Evolutionary conservation across 2,797 vertebrate genomes (phyloP), one percentile per base, ranked within the genome.

Genomic region (Macropus fuliginosus): DNA sequence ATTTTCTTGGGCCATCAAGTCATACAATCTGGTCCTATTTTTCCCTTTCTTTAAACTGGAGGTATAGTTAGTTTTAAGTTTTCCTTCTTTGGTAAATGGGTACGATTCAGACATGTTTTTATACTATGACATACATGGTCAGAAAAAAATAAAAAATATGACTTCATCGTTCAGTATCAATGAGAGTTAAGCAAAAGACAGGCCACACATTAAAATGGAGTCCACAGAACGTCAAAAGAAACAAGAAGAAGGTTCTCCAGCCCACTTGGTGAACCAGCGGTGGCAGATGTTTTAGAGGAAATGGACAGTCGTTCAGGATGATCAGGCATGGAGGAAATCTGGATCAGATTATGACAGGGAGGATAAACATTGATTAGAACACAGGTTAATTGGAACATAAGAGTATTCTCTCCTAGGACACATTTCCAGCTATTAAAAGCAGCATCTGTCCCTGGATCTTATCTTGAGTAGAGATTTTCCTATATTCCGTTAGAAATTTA

Each of bases 71-170:
- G 16, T 8, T 91, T 92, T 91, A 31, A 81, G 1, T 90, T 96
- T 97, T 91, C 13, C 27, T 93, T 28, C 27, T 50, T 90, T 54
- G 59, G 90, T 87, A 92, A 91, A 92, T 54, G 56, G 29, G 34
- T 91, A 91, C 57, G 62, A 95, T 46, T 95, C 50, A 34, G 46
- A 56, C 1, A 94, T 90, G 4, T 56, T 91, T 93, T 57, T 56
- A 16, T 62, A 66, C 27, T 28, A 13, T 18, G 54, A 62, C 94
- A 87, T 92, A 55, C 5, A 92, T 56, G 90, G 92, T 56, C 46
- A 59, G 91, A 55, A 46, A 27, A 27, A 66, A n/a, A 18, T 10
- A 46, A 34, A 81, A 40, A 27, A 81, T 6, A 81, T 46, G 74
- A 0, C 66, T 74, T 40, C 40, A n/a, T 74, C 18, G 3, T 81